A percentile compares a stretch with the other conserved stretches of the same genome.
Conservation (phyloP, 2,797 vertebrate genomes). For the Garrulus glandarius region DNA sequence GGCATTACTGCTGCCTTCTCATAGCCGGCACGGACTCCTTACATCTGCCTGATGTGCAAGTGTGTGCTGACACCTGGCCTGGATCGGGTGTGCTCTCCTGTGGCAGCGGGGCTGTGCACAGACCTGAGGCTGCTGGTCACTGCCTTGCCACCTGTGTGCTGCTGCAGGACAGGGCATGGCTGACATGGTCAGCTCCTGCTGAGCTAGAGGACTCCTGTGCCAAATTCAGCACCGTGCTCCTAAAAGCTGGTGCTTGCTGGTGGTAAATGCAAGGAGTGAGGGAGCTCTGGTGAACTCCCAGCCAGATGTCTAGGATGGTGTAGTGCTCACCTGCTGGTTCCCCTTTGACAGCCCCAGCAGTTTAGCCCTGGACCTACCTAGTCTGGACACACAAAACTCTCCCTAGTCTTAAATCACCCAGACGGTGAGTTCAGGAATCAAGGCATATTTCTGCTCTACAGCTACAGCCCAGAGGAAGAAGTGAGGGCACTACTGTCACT, state of each 20-base stretch:
- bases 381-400: not conserved
- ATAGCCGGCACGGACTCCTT: fast-evolving
- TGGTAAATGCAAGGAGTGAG: not conserved
- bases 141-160: fast-evolving
- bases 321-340: not conserved
- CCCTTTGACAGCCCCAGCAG: not conserved
- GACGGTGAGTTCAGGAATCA: not conserved
- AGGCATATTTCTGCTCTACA: not conserved
- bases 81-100: not conserved
- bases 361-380: not conserved
- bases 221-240: not conserved
- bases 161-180: fast-evolving
- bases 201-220: not conserved
- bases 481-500: not conserved
- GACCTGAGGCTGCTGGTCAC: not conserved
- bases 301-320: no score
- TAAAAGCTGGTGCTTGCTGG: no score
- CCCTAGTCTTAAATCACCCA: not conserved
- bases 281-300: not conserved
- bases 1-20: not conserved
- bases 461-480: not conserved
- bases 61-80: not conserved
- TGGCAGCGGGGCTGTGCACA: no score
- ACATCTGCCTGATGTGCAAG: fast-evolving
- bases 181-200: fast-evolving